phyloP scores from a whole-genome alignment of 92 coral and sea anemone species.

The Siderastrea siderea region DNA sequence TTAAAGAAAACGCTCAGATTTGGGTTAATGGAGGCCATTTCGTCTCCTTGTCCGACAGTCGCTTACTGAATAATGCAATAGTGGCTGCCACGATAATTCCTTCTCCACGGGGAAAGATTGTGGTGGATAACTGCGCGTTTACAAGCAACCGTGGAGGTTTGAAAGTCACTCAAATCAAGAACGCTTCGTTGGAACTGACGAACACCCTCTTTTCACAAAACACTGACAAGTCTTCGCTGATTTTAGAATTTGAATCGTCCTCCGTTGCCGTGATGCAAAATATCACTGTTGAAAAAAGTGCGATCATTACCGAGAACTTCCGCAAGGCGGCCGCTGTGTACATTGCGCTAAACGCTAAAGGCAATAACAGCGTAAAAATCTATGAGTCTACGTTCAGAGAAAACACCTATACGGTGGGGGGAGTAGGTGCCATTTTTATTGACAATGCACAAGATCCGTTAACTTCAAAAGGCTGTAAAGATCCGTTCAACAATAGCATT shows the following conservation, averaged over 20 bases:
- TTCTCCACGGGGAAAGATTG: neutral
- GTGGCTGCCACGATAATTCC: constrained; percentile 14
- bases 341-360: neutral
- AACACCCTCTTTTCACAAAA: constrained; percentile 13
- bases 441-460: constrained; percentile 16
- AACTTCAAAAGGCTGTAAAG: constrained; percentile 26
- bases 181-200: neutral
- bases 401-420: neutral
- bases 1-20: constrained; percentile 11
- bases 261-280: constrained; percentile 15
- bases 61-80: neutral
- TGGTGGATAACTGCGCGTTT: constrained; percentile 34
- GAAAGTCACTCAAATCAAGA: neutral
- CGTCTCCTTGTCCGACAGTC: constrained; percentile 10
- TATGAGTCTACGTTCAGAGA: neutral
- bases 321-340: constrained; percentile 7
- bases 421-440: constrained; percentile 46
- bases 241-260: neutral
- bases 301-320: neutral
- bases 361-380: constrained; percentile 4
- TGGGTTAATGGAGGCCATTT: neutral
- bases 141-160: constrained; percentile 32
- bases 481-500: neutral
- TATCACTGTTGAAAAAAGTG: constrained; percentile 16
- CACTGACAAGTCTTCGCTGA: neutral